Base-by-base conservation (phyloP, 2,797 vertebrate genomes). In the Eptatretus atami region DNA sequence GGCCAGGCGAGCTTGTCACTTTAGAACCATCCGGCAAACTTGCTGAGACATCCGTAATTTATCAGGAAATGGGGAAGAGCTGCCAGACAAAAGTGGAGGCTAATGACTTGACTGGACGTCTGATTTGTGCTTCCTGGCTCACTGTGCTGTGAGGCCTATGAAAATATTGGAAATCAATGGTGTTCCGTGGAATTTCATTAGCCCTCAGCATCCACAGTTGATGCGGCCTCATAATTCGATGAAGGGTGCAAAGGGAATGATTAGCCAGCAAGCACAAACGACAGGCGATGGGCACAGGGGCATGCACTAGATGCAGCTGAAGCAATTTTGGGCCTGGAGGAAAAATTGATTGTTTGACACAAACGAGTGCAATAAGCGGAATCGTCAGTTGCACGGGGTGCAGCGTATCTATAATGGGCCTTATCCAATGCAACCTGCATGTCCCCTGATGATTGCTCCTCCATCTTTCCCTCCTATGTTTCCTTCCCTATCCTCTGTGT, bases 101-200 rank as follows among this genome's bases (percentile, higher is more conserved):
- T 87, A 94, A 90, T 88, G 79, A 82, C 84, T 76, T 80, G 80
- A 76, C 90, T 77, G 84, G 86, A 86, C 76, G 77, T 80, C 78
- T 83, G 81, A 86, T 87, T 84, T 87, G 81, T 88, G 80, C 79
- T 79, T 81, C 77, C 79, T 82, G 82, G 82, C 85, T 78, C 79
- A 81, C 78, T 81, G 78, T 77, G 79, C 80, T 78, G 82, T 79
- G 78, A 85, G 79, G 83, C 82, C 81, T 87, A 86, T 88, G 81
- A 86, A 78, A 85, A 82, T 82, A 95, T 90, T 84, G 85, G 84
- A 88, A 93, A 96, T 95, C 87, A 81, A 88, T 93, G 76, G 70
- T 78, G 79, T 81, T 44, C 78, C 87, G 87, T 88, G 83, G 87
- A 94, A 95, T 94, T 92, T 86, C 86, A 95, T 92, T 92, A 96